Conservation (phyloP, 2,113 vertebrate genomes). For the Artemisiospiza belli region DNA sequence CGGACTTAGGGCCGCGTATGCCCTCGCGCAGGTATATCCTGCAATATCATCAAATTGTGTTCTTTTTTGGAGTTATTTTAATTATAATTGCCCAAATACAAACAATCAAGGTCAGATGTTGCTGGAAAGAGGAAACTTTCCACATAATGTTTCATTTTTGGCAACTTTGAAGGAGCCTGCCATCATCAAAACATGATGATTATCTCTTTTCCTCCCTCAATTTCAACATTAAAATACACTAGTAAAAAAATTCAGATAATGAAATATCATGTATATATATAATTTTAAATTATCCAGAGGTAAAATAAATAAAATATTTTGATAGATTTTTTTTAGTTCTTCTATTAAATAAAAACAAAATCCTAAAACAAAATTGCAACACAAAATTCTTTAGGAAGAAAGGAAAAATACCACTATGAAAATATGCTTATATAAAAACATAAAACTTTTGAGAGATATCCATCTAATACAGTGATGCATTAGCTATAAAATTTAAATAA, state of each 20-base stretch:
- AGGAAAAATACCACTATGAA: neutral
- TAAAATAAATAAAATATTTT: neutral
- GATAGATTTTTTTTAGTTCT: neutral
- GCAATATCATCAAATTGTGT: neutral
- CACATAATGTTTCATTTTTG: neutral
- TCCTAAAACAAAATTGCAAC: rapidly evolving
- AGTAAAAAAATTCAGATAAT: neutral
- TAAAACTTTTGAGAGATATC: neutral
- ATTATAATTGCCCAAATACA: neutral
- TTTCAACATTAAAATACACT: neutral
- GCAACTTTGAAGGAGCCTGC: neutral
- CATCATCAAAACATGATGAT: neutral
- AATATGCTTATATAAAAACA: neutral
- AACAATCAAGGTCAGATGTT: neutral
- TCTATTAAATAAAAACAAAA: neutral
- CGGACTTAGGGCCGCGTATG: too few species aligned
- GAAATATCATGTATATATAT: neutral
- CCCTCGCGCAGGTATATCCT: neutral
- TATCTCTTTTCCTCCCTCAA: neutral
- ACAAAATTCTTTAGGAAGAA: neutral
- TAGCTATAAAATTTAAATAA: neutral
- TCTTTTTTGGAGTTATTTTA: neutral
- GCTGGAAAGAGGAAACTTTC: neutral
- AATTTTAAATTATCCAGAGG: neutral
- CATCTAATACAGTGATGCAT: neutral